phyloP scores from a whole-genome alignment of 2,797 vertebrate genomes.

The Syngnathus acus region DNA sequence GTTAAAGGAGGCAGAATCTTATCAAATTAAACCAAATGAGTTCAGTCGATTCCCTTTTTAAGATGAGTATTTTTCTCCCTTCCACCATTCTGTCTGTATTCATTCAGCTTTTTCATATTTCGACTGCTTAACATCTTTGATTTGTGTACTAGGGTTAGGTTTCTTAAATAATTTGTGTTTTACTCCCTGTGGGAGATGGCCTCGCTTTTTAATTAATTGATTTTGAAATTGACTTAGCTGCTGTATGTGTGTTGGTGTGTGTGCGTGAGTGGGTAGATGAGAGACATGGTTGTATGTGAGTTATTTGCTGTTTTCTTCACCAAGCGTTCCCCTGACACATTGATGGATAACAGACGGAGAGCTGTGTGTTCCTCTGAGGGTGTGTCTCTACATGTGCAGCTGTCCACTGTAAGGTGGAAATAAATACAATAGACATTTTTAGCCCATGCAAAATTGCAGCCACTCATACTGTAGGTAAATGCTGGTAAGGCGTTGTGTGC shows the following conservation, averaged over 20 bases:
- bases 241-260: constrained; percentile 5
- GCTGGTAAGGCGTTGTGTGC: not conserved
- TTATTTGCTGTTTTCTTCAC: not conserved
- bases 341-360: not conserved
- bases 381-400: not conserved
- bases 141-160: constrained; percentile 60
- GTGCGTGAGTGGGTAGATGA: not conserved
- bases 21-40: constrained; percentile 27
- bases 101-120: constrained; percentile 41
- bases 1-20: constrained; percentile 8
- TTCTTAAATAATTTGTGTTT: constrained; percentile 62
- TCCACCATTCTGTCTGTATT: constrained; percentile 26
- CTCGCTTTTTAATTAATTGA: constrained; percentile 64
- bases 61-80: constrained; percentile 37
- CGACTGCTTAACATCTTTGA: constrained; percentile 45
- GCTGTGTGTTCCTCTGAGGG: not conserved
- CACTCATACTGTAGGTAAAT: not conserved
- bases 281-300: not conserved
- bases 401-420: not conserved
- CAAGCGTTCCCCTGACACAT: not conserved
- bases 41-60: constrained; percentile 39
- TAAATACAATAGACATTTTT: not conserved
- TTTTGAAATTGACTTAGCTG: constrained; percentile 57
- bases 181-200: constrained; percentile 43
- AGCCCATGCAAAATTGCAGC: not conserved